Percentiles rank a stretch among this genome's conserved stretches.
Evolutionary conservation across 2,797 vertebrate genomes (phyloP).

Genomic region (Dallia pectoralis): DNA sequence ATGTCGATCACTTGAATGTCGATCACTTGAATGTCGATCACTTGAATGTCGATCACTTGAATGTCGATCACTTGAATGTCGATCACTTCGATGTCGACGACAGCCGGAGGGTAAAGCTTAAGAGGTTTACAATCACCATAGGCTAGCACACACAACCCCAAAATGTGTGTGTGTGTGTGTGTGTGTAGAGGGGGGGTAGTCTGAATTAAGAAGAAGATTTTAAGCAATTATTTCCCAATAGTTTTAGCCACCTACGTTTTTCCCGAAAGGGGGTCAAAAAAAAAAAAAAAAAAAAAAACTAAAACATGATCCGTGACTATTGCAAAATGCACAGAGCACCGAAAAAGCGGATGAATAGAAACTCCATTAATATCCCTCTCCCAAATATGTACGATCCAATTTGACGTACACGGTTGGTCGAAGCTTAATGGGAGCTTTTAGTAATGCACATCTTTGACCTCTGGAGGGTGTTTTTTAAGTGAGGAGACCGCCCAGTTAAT

Average conservation of each 20-base stretch:
- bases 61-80: no score
- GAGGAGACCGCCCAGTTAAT: conserved; percentile 31
- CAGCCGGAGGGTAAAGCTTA: conserved; percentile 37
- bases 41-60: no score
- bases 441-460: conserved; percentile 33
- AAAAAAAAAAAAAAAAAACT: background rate
- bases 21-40: no score
- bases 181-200: background rate
- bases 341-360: conserved; percentile 38
- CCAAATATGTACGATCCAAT: conserved; percentile 18
- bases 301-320: background rate
- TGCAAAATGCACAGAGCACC: background rate
- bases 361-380: conserved; percentile 27
- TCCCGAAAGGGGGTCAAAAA: background rate
- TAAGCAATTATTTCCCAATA: background rate
- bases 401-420: conserved; percentile 20
- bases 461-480: conserved; percentile 23
- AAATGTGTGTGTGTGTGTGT: background rate
- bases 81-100: conserved; percentile 44
- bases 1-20: no score
- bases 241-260: background rate
- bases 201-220: background rate
- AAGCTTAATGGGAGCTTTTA: conserved; percentile 29
- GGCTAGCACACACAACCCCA: conserved; percentile 9
- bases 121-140: conserved; percentile 49